Percentiles rank a stretch among this genome's conserved stretches.
Evolutionary conservation across 1,140 invertebrate species (phyloP).

Genomic region (Drosophila mauritiana): DNA sequence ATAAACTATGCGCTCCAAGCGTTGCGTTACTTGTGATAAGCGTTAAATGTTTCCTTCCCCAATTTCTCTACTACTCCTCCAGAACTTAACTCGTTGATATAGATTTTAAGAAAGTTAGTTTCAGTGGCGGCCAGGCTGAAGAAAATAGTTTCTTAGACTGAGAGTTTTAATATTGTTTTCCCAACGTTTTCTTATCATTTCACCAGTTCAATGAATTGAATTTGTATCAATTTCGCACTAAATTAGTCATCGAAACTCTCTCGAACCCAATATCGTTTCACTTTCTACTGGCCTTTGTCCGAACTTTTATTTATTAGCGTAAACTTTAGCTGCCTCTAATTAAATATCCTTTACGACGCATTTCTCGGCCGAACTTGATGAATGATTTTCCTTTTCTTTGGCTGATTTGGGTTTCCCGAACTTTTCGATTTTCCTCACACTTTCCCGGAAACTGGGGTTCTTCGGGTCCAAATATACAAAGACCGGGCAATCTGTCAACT

Average conservation of each 20-base stretch:
- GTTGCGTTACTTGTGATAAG: constrained; percentile 79
- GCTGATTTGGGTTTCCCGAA: constrained; percentile 37
- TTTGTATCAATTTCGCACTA: constrained; percentile 64
- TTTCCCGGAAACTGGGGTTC: constrained; percentile 14
- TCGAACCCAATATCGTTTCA: constrained; percentile 22
- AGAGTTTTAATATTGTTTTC: constrained; percentile 5
- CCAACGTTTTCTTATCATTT: background rate
- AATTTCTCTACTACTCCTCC: constrained; percentile 30
- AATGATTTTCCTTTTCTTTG: constrained; percentile 62
- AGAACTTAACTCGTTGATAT: constrained; percentile 37
- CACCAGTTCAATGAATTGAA: constrained; percentile 55
- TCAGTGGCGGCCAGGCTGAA: background rate
- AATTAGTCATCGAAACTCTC: constrained; percentile 61
- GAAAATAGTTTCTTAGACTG: constrained; percentile 15
- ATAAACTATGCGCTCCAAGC: constrained; percentile 72
- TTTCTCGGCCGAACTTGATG: constrained; percentile 65
- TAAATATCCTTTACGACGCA: constrained; percentile 67
- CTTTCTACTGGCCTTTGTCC: constrained; percentile 20
- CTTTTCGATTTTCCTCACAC: constrained; percentile 46
- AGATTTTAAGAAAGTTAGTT: constrained; percentile 8
- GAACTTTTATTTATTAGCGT: constrained; percentile 75
- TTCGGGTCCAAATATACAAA: constrained; percentile 9
- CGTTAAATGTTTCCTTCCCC: constrained; percentile 68
- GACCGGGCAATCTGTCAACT: constrained; percentile 67
- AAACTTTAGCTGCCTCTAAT: constrained; percentile 70